A percentile compares a stretch with the other conserved stretches of the same genome.
phyloP scores from a whole-genome alignment of 2,888 invertebrate genomes.

The Mycalesis mineus region DNA sequence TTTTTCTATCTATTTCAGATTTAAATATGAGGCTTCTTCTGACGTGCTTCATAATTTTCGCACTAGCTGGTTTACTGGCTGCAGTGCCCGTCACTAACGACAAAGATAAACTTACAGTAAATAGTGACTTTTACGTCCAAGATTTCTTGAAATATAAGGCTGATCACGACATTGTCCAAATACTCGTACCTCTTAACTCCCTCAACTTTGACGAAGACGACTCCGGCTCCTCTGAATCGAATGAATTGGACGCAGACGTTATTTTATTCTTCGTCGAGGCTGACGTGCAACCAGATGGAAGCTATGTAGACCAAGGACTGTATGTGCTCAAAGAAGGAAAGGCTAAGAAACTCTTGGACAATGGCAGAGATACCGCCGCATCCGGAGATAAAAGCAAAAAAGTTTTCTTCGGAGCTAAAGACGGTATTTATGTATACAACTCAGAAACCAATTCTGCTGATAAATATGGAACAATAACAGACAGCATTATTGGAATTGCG shows the following conservation, averaged over 20 bases:
- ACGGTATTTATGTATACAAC: constrained; percentile 50
- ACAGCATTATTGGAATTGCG: constrained; percentile 34
- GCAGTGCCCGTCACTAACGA: constrained; percentile 27
- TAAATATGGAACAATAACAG: constrained; percentile 35
- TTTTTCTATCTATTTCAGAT: constrained; percentile 23
- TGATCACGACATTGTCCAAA: constrained; percentile 35
- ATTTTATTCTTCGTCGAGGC: constrained; percentile 34
- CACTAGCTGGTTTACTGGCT: constrained; percentile 29
- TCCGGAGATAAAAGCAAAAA: constrained; percentile 37
- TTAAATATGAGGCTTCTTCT: constrained; percentile 21
- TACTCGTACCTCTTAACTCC: constrained; percentile 32
- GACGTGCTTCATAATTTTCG: constrained; percentile 24
- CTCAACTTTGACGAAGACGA: constrained; percentile 30
- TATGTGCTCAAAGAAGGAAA: constrained; percentile 34
- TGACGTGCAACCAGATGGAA: constrained; percentile 23
- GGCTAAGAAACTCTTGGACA: constrained; percentile 41
- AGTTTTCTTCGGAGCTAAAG: constrained; percentile 47
- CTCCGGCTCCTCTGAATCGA: neutral
- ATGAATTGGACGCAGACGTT: constrained; percentile 3
- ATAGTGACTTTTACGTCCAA: constrained; percentile 19
- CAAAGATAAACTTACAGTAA: constrained; percentile 21
- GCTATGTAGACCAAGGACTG: constrained; percentile 37
- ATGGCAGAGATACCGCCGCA: constrained; percentile 43
- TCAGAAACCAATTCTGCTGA: constrained; percentile 24
- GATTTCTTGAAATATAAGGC: constrained; percentile 25